phyloP scores from a whole-genome alignment of 2,113 vertebrate genomes.

The Galbula dea region DNA sequence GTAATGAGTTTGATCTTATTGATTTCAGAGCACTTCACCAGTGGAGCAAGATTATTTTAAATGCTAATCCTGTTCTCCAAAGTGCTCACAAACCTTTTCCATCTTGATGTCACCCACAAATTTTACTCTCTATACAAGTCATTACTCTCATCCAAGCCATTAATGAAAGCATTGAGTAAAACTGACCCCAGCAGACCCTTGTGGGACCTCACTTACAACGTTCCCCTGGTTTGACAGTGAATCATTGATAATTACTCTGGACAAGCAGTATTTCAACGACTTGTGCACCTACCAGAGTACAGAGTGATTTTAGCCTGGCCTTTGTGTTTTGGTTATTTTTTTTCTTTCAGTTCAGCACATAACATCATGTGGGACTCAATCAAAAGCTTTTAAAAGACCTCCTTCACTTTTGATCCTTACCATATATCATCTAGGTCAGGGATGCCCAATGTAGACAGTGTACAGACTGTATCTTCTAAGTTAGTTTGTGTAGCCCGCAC shows the following conservation, averaged over 20 bases:
- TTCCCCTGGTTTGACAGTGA: slow-evolving; percentile 1
- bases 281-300: background rate
- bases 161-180: slow-evolving; percentile 41
- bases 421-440: background rate
- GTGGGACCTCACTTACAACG: background rate
- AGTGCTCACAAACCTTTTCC: slow-evolving; percentile 6
- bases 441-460: background rate
- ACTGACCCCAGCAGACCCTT: slow-evolving; percentile 18
- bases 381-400: background rate
- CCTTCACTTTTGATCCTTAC: background rate
- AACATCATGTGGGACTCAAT: background rate
- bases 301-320: background rate
- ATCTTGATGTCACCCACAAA: slow-evolving; percentile 17
- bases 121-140: slow-evolving; percentile 32
- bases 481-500: background rate
- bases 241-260: slow-evolving; percentile 34
- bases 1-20: slow-evolving; percentile 36
- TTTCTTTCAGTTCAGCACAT: background rate
- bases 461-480: background rate
- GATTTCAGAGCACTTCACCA: slow-evolving; percentile 12
- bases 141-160: background rate
- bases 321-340: background rate
- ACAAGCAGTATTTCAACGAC: slow-evolving; percentile 28
- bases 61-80: background rate
- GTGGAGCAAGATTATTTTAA: slow-evolving; percentile 6